Evolutionary conservation across 2,113 vertebrate species (phyloP).

Genomic region (Tamias sibiricus): DNA sequence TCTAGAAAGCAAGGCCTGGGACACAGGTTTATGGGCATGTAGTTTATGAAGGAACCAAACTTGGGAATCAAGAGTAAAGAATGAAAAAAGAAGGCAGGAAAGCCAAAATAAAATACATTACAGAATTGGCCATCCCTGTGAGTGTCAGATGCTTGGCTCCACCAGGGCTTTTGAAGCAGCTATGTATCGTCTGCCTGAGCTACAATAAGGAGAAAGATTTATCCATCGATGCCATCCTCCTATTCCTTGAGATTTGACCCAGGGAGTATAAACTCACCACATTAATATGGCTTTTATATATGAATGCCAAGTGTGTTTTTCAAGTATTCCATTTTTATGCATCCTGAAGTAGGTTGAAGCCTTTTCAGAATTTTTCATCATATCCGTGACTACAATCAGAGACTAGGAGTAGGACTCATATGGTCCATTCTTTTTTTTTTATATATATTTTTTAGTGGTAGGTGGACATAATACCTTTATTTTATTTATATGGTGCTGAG

Average conservation of each 20-base stretch:
- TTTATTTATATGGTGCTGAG: too few species aligned
- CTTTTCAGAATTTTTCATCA: background rate
- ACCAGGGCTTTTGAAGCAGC: background rate
- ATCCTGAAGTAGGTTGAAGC: background rate
- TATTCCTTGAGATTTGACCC: background rate
- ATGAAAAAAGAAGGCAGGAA: background rate
- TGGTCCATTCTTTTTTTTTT: background rate
- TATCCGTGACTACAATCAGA: background rate
- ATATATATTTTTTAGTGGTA: too few species aligned
- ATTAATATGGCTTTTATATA: background rate
- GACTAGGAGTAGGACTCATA: background rate
- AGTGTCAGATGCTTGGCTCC: background rate
- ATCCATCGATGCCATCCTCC: background rate
- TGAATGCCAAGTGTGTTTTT: background rate
- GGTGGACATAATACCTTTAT: too few species aligned
- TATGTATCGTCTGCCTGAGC: background rate
- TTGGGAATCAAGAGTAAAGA: background rate
- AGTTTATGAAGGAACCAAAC: background rate
- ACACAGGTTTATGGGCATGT: background rate
- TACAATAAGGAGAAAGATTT: background rate
- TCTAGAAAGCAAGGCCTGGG: background rate
- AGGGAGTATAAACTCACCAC: background rate
- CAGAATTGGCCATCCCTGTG: background rate
- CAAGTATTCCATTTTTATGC: background rate
- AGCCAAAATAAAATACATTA: background rate